These are phyloP conservation scores for Podarcis siculus DNA, from an alignment of 2,797 vertebrate species.

Conservation along the genomic window DNA sequence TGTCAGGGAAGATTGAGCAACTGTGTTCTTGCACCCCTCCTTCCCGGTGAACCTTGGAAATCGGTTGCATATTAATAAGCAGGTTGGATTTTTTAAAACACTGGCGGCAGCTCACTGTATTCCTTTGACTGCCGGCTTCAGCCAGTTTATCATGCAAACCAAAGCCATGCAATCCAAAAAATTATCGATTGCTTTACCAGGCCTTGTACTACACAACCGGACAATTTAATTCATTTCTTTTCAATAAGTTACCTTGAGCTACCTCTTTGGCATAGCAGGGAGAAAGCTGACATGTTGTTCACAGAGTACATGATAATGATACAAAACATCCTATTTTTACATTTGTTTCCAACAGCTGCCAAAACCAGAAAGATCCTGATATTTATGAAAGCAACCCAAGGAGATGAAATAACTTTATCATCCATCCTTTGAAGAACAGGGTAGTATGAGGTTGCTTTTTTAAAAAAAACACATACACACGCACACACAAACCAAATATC, in stretches of 20 bases:
- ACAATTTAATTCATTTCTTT: background rate
- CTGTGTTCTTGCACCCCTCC: background rate
- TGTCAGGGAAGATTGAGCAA: too few species aligned
- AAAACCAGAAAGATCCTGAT: background rate
- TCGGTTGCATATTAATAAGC: background rate
- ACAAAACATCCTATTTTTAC: slow-evolving; percentile 25
- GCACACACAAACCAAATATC: background rate
- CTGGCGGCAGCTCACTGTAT: fast-evolving
- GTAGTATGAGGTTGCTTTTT: background rate
- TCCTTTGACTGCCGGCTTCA: background rate
- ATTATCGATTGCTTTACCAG: fast-evolving
- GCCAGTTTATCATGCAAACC: background rate
- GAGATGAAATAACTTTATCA: slow-evolving; percentile 57
- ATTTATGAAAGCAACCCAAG: slow-evolving; percentile 49
- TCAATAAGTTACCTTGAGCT: fast-evolving
- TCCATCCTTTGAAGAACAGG: slow-evolving; percentile 34
- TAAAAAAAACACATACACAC: background rate
- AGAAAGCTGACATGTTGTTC: background rate
- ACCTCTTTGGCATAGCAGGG: background rate
- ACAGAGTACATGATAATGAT: fast-evolving
- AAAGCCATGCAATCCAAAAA: fast-evolving
- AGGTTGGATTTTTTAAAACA: fast-evolving
- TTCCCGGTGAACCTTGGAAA: fast-evolving
- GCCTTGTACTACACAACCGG: fast-evolving
- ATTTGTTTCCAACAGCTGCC: slow-evolving; percentile 42